Evolutionary conservation across 2,113 vertebrate genomes (phyloP).

Genomic region (Hylia prasina): DNA sequence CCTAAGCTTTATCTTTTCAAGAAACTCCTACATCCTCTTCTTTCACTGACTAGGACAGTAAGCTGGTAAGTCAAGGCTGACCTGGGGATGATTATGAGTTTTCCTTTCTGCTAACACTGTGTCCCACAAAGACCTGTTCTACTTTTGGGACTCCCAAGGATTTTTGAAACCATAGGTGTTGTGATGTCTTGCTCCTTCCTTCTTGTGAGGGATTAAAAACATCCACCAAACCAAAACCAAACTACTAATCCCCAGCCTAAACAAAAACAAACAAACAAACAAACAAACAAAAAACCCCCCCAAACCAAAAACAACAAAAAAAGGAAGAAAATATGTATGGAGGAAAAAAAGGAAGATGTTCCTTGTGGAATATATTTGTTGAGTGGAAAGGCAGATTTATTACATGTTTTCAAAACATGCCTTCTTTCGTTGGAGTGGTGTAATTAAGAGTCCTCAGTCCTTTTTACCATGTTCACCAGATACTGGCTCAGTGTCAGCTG

Average conservation of each 20-base stretch:
- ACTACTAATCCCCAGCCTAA: not conserved
- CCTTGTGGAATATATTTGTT: not conserved
- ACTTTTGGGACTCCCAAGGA: not conserved
- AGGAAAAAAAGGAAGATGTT: not conserved
- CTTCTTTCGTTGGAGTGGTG: rapidly evolving
- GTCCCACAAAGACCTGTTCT: not conserved
- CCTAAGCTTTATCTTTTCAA: not conserved
- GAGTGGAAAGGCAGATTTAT: not conserved
- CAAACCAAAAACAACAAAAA: not conserved
- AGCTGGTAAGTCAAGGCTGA: not conserved
- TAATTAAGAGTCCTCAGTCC: not conserved
- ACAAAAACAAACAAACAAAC: too few species aligned
- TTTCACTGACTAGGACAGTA: not conserved
- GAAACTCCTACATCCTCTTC: not conserved
- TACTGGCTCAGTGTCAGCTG: rapidly evolving
- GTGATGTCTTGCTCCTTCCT: not conserved
- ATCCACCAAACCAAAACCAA: not conserved
- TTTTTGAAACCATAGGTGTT: not conserved
- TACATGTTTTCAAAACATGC: not conserved
- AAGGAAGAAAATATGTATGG: not conserved
- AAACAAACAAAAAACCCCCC: too few species aligned
- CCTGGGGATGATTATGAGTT: not conserved
- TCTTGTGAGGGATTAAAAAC: not conserved
- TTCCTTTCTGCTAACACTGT: not conserved
- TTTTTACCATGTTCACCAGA: rapidly evolving